A percentile compares a stretch with the other conserved stretches of the same genome.
Conservation (phyloP, 2,113 vertebrate genomes). For the Stegastes partitus region DNA sequence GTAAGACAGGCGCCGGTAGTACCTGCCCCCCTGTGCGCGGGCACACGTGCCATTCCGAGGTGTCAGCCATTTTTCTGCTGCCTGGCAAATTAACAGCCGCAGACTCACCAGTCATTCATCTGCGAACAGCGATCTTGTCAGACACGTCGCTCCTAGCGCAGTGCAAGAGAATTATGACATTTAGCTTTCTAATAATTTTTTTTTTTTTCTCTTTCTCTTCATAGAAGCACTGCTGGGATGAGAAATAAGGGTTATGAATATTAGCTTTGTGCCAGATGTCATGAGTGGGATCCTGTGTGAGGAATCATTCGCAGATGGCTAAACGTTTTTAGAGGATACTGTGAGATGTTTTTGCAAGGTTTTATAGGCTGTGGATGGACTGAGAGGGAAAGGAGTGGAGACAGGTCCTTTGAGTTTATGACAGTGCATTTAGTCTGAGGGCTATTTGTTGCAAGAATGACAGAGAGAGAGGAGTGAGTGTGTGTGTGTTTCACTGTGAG, state of each 20-base stretch:
- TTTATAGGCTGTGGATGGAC: slow-evolving; percentile 88
- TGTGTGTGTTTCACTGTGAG: slow-evolving; percentile 73
- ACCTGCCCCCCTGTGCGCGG: slow-evolving; percentile 79
- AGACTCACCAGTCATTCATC: slow-evolving; percentile 87
- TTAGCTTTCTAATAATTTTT: slow-evolving; percentile 66
- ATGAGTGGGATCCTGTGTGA: slow-evolving; percentile 86
- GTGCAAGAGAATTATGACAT: slow-evolving; percentile 60
- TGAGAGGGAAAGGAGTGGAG: slow-evolving; percentile 86
- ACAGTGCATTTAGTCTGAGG: slow-evolving; percentile 85
- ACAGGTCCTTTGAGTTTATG: slow-evolving; percentile 82
- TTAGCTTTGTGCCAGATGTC: slow-evolving; percentile 81
- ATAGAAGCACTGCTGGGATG: slow-evolving; percentile 30
- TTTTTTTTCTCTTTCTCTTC: slow-evolving; percentile 18
- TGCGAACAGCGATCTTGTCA: slow-evolving; percentile 79
- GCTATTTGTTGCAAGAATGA: slow-evolving; percentile 84
- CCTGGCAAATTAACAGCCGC: slow-evolving; percentile 90
- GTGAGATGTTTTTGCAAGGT: slow-evolving; percentile 90
- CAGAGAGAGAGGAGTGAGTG: slow-evolving; percentile 13
- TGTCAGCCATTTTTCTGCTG: slow-evolving; percentile 90
- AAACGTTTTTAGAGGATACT: slow-evolving; percentile 88
- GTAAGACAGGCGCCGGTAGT: slow-evolving; percentile 81
- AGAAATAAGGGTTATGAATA: slow-evolving; percentile 71
- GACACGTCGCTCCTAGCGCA: slow-evolving; percentile 51
- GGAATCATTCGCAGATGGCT: slow-evolving; percentile 86
- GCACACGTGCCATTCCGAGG: slow-evolving; percentile 78